Evolutionary conservation across 30 jellyfish, hydroid and myxozoan genomes (phyloP).

Genomic region (Cassiopea xamachana): DNA sequence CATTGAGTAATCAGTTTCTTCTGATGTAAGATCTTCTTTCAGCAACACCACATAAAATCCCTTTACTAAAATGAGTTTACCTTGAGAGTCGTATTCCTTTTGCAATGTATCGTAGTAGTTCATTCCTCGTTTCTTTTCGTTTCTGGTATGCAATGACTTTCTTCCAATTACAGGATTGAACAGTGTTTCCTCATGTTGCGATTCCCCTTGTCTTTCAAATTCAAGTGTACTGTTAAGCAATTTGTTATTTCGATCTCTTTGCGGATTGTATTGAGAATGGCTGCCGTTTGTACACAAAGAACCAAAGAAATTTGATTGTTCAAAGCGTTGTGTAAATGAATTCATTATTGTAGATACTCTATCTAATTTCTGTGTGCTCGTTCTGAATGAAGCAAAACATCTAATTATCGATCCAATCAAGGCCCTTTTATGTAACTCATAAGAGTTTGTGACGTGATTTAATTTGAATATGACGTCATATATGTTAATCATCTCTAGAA

Average conservation of each 20-base stretch:
- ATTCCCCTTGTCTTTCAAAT: background rate
- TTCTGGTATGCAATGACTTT: background rate
- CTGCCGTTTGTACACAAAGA: background rate
- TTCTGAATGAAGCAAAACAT: background rate
- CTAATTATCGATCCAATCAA: background rate
- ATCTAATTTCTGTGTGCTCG: background rate
- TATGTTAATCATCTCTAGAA: background rate
- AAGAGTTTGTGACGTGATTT: background rate
- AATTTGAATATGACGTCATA: background rate
- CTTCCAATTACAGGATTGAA: slow-evolving; percentile 8
- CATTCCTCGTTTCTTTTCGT: background rate
- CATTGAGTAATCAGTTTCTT: background rate
- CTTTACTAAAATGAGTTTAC: background rate
- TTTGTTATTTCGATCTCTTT: too few relatives aligned
- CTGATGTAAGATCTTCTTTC: too few relatives aligned
- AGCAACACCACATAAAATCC: background rate
- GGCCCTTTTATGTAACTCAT: background rate
- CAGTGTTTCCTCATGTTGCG: background rate
- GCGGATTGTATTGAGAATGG: too few relatives aligned
- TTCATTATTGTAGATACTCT: background rate
- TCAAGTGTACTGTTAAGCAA: background rate
- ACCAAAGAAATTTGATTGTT: background rate
- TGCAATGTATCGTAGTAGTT: background rate
- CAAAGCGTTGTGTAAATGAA: background rate
- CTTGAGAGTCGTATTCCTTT: background rate